phyloP scores from a whole-genome alignment of 2,888 invertebrate species.

The Papilio elwesi region DNA sequence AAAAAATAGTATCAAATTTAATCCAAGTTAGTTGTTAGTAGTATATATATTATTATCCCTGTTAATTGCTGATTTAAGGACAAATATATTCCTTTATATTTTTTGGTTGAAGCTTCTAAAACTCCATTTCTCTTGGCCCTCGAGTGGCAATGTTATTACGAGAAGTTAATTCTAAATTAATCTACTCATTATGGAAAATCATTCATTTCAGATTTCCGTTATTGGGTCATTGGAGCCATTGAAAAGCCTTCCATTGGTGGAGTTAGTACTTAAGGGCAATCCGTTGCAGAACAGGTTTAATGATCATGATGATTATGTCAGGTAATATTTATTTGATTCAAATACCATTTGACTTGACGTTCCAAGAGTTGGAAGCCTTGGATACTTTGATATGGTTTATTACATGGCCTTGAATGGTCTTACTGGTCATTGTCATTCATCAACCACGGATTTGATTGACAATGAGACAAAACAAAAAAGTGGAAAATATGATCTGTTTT shows the following conservation, averaged over 20 bases:
- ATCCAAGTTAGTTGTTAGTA: too few relatives aligned
- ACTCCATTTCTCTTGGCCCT: not conserved
- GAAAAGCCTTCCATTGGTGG: slow-evolving; percentile 88
- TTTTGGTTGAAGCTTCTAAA: too few relatives aligned
- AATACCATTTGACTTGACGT: slow-evolving; percentile 25
- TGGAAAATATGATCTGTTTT: not conserved
- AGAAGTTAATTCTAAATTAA: not conserved
- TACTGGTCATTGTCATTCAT: not conserved
- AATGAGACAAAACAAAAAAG: not conserved
- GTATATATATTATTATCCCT: too few relatives aligned
- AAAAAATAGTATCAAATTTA: too few relatives aligned
- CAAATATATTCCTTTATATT: too few relatives aligned
- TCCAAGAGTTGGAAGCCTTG: slow-evolving; percentile 39
- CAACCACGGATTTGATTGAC: not conserved
- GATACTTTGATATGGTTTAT: slow-evolving; percentile 14
- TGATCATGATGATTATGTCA: slow-evolving; percentile 90
- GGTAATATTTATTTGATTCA: slow-evolving; percentile 84
- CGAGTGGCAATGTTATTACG: not conserved
- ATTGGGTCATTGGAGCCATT: slow-evolving; percentile 86
- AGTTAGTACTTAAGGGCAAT: slow-evolving; percentile 91
- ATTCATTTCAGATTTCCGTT: slow-evolving; percentile 85
- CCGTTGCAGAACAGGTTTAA: slow-evolving; percentile 91
- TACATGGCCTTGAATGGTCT: not conserved
- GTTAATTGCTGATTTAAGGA: too few relatives aligned
- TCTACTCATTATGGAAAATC: not conserved